Percentiles rank a stretch among this genome's conserved stretches.
These are phyloP conservation scores for Archilochus colubris DNA, from an alignment of 2,113 vertebrate genomes.

Conservation along the genomic window DNA sequence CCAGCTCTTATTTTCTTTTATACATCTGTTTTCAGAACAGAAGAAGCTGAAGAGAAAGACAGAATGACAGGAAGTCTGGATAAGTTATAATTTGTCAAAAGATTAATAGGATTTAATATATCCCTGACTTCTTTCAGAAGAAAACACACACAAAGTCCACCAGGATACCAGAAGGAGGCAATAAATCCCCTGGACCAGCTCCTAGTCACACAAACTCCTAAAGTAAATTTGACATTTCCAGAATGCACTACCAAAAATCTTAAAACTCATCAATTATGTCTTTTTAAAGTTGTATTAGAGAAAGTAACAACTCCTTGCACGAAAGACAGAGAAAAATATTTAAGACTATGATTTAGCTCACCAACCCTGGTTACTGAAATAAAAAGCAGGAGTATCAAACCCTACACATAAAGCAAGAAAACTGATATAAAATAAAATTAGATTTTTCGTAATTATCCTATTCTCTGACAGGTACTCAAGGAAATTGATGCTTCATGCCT, in stretches of 20 bases:
- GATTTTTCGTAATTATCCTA: neutral
- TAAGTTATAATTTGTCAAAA: conserved; percentile 32
- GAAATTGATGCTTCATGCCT: too few relatives aligned
- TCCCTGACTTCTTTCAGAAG: neutral
- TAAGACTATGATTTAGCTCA: neutral
- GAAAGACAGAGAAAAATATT: neutral
- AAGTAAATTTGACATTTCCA: neutral
- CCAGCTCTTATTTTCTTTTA: conserved; percentile 23
- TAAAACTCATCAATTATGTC: neutral
- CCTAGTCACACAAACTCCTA: neutral
- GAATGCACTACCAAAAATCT: neutral
- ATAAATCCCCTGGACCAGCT: neutral
- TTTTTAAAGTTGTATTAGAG: neutral
- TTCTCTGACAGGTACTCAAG: neutral
- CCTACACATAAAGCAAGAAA: neutral
- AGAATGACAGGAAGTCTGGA: neutral
- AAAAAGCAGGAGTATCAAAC: neutral
- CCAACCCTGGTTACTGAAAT: neutral
- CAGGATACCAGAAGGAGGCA: neutral
- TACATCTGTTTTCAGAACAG: conserved; percentile 11
- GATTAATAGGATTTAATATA: conserved; percentile 17
- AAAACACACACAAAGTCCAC: neutral
- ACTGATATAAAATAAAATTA: neutral
- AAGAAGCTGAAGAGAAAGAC: conserved; percentile 9
- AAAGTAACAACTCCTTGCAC: neutral